These are phyloP conservation scores for Caenorhabditis sp. DNA, from an alignment of 2,888 invertebrate genomes.

Conservation along the genomic window DNA sequence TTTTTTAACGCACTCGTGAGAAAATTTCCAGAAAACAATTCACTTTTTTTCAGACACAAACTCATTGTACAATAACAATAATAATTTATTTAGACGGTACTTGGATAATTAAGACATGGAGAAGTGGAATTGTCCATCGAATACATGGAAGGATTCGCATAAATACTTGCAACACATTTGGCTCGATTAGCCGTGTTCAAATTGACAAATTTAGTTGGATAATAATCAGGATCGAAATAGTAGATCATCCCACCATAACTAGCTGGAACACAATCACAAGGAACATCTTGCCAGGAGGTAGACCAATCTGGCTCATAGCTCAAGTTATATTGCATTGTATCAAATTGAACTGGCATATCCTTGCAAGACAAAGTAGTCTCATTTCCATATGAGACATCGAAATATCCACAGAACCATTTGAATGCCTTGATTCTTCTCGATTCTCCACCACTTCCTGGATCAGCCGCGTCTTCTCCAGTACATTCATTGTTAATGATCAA, in stretches of 20 bases:
- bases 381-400: slow-evolving; percentile 48
- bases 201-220: slow-evolving; percentile 54
- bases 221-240: slow-evolving; percentile 64
- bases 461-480: slow-evolving; percentile 55
- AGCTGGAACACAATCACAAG: slow-evolving; percentile 63
- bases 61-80: background rate
- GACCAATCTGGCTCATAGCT: slow-evolving; percentile 64
- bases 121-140: slow-evolving; percentile 51
- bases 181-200: slow-evolving; percentile 57
- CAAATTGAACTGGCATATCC: slow-evolving; percentile 57
- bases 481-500: slow-evolving; percentile 67
- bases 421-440: slow-evolving; percentile 66
- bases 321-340: slow-evolving; percentile 50
- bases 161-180: slow-evolving; percentile 55
- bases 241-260: slow-evolving; percentile 57
- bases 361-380: slow-evolving; percentile 51
- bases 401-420: slow-evolving; percentile 67
- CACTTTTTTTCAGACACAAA: too few relatives aligned
- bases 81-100: background rate
- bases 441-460: slow-evolving; percentile 63
- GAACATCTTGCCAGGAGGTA: slow-evolving; percentile 57
- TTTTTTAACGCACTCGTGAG: too few relatives aligned
- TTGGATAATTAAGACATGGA: slow-evolving; percentile 53
- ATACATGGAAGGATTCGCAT: slow-evolving; percentile 60
- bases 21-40: too few relatives aligned